phyloP scores from a whole-genome alignment of 2,797 vertebrate genomes.

The Hemitrygon akajei region DNA sequence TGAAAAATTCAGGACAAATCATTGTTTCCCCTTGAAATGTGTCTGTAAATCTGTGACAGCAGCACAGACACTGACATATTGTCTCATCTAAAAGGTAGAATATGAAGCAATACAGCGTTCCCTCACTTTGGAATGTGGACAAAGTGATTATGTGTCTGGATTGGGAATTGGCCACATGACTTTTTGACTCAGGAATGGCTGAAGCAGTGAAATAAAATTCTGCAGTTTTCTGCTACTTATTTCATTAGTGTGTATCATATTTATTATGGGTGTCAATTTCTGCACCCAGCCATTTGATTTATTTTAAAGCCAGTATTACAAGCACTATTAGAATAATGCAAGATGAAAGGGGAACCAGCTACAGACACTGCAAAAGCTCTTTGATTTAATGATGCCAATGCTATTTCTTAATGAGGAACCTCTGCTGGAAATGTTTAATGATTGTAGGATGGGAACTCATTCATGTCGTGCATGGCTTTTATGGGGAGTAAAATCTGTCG shows the following conservation, averaged over 20 bases:
- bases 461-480: too few relatives aligned
- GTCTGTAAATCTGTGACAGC: too few relatives aligned
- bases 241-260: neutral
- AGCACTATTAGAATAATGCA: neutral
- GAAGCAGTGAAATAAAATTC: neutral
- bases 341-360: neutral
- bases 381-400: conserved; percentile 2
- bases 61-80: neutral
- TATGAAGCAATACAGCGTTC: too few relatives aligned
- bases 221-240: neutral
- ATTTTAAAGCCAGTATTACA: neutral
- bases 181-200: neutral
- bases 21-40: neutral
- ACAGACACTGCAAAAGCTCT: conserved; percentile 8
- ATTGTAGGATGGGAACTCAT: neutral
- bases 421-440: neutral
- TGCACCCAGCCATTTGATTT: neutral
- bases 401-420: neutral
- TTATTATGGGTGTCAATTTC: neutral
- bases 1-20: neutral
- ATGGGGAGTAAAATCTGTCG: too few relatives aligned
- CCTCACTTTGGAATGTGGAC: neutral
- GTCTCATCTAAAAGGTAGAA: neutral
- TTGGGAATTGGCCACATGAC: neutral
- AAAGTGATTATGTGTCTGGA: neutral